phyloP scores from a whole-genome alignment of 2,113 vertebrate species.

The Scophthalmus maximus region DNA sequence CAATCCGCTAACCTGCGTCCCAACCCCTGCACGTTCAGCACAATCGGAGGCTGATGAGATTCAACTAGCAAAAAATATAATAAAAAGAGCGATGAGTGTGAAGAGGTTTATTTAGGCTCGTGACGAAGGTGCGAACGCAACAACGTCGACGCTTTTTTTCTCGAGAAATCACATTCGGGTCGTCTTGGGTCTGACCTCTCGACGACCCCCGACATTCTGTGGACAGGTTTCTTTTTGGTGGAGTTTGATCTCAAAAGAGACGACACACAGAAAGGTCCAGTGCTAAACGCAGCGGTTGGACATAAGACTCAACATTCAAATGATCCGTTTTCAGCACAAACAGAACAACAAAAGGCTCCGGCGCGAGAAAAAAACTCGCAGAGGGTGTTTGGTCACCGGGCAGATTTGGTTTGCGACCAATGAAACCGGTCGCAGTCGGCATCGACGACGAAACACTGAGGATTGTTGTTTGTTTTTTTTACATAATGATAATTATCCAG shows the following conservation, averaged over 20 bases:
- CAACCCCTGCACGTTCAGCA: neutral
- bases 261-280: slow-evolving; percentile 2
- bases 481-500: slow-evolving; percentile 27
- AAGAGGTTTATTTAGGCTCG: neutral
- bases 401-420: slow-evolving; percentile 11
- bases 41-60: slow-evolving; percentile 44
- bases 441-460: neutral
- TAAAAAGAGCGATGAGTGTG: neutral
- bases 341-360: slow-evolving; percentile 3
- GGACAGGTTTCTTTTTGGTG: slow-evolving; percentile 34
- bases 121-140: slow-evolving; percentile 22
- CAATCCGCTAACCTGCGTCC: neutral
- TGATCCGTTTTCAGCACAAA: slow-evolving; percentile 17
- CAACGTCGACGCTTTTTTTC: neutral
- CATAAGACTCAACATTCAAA: slow-evolving; percentile 50
- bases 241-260: slow-evolving; percentile 1
- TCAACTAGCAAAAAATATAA: neutral
- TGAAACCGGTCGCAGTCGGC: neutral
- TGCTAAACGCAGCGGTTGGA: neutral
- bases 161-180: slow-evolving; percentile 6
- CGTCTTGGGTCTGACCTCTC: neutral
- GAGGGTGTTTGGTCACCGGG: neutral
- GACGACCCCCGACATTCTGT: slow-evolving; percentile 54
- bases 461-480: slow-evolving; percentile 21
- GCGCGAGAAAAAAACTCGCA: neutral